Conservation (phyloP, 2,888 invertebrate genomes). For the Beris chalybata region DNA sequence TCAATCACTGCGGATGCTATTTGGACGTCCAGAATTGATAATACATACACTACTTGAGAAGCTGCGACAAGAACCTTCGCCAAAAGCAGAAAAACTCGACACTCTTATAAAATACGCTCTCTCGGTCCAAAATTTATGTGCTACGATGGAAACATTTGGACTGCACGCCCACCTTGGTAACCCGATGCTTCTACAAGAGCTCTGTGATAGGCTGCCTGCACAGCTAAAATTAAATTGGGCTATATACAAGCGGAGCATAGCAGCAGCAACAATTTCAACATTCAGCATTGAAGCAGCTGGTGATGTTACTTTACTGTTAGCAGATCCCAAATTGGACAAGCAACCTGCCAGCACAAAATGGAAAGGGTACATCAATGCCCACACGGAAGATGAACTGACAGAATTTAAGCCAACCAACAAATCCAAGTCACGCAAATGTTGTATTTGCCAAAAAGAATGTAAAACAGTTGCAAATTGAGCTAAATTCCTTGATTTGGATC, state of each 20-base stretch:
- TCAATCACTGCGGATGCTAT: background rate
- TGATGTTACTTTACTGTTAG: background rate
- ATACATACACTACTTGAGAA: background rate
- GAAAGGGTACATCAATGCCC: no score
- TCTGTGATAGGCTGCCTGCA: background rate
- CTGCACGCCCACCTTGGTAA: background rate
- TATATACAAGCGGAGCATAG: background rate
- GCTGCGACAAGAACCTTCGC: background rate
- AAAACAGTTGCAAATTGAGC: no score
- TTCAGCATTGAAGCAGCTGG: background rate
- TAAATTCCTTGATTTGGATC: no score
- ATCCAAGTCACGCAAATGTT: no score
- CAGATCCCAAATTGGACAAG: no score
- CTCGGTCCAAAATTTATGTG: background rate
- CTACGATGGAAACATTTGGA: background rate
- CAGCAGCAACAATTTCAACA: background rate
- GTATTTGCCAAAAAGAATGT: no score
- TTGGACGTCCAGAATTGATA: slow-evolving; percentile 12
- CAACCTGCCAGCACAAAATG: no score
- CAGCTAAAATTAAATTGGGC: background rate
- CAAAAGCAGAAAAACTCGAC: background rate
- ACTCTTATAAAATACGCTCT: background rate
- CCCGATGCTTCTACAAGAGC: background rate
- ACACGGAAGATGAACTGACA: no score
- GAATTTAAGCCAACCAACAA: no score